Conservation (phyloP, 2,888 invertebrate genomes). For the Diarsia dahlii region DNA sequence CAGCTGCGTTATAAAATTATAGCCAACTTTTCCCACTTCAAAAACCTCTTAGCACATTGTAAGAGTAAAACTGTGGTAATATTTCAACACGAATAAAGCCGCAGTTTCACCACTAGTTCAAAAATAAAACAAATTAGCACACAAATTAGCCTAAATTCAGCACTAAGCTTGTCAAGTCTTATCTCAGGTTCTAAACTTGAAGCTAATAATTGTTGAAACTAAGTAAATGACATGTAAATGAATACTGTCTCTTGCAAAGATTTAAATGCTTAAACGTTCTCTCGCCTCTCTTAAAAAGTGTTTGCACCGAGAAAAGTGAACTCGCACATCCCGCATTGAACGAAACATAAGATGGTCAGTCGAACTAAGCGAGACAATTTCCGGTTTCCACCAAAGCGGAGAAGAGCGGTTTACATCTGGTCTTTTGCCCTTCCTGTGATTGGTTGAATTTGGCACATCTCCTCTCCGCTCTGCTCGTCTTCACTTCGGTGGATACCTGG, state of each 20-base stretch:
- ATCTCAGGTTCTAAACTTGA: slow-evolving; percentile 35
- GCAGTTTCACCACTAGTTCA: slow-evolving; percentile 5
- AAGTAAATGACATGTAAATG: slow-evolving; percentile 41
- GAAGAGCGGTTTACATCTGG: no score
- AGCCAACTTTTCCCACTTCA: not conserved
- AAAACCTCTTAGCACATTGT: slow-evolving; percentile 6
- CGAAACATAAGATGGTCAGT: not conserved
- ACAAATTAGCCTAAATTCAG: slow-evolving; percentile 29
- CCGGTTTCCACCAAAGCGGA: no score
- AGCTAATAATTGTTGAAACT: slow-evolving; percentile 35
- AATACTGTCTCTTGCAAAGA: slow-evolving; percentile 15
- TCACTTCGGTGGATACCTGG: no score
- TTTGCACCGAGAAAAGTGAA: not conserved
- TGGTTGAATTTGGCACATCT: no score
- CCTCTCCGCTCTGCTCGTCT: no score
- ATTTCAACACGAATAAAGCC: slow-evolving; percentile 12
- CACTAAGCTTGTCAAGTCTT: slow-evolving; percentile 10
- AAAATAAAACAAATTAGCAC: slow-evolving; percentile 25
- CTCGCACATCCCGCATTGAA: not conserved
- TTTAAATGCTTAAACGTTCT: not conserved
- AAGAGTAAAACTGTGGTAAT: slow-evolving; percentile 2
- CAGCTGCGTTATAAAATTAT: not conserved
- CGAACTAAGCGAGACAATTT: not conserved
- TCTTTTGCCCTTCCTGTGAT: no score
- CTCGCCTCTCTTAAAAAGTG: not conserved